These are phyloP conservation scores for Calycopis cecrops DNA, from an alignment of 1,140 invertebrate species.

Conservation along the genomic window DNA sequence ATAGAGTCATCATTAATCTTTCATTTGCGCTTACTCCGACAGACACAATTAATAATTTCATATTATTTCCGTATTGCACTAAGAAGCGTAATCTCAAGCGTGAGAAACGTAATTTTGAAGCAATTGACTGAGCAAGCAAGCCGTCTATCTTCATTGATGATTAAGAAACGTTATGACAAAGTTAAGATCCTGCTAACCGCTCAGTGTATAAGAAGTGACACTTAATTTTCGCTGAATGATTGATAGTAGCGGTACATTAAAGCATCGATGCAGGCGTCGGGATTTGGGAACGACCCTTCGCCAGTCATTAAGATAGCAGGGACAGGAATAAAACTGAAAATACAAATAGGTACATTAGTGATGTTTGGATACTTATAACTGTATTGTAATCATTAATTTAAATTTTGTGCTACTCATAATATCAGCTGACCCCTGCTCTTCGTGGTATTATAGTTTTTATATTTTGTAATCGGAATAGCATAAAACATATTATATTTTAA, in stretches of 20 bases:
- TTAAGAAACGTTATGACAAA: slow-evolving; percentile 15
- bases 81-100: slow-evolving; percentile 15
- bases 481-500: too few species aligned
- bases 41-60: slow-evolving; percentile 28
- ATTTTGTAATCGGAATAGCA: too few species aligned
- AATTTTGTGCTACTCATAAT: too few species aligned
- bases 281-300: slow-evolving; percentile 21
- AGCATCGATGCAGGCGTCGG: slow-evolving; percentile 16
- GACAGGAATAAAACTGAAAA: slow-evolving; percentile 17
- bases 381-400: too few species aligned
- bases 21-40: slow-evolving; percentile 10
- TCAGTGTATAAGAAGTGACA: slow-evolving; percentile 19
- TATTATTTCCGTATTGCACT: slow-evolving; percentile 26
- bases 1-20: neutral
- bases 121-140: slow-evolving; percentile 7
- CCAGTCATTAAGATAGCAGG: slow-evolving; percentile 31
- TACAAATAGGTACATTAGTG: too few species aligned
- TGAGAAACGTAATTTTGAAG: slow-evolving; percentile 4
- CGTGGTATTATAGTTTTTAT: too few species aligned
- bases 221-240: slow-evolving; percentile 22
- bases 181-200: slow-evolving; percentile 6
- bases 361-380: too few species aligned
- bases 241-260: slow-evolving; percentile 31
- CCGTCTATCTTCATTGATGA: slow-evolving; percentile 19
- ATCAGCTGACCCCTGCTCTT: too few species aligned